Evolutionary conservation across 2,888 invertebrate species (phyloP).

Genomic region (Platypus cylindrus): DNA sequence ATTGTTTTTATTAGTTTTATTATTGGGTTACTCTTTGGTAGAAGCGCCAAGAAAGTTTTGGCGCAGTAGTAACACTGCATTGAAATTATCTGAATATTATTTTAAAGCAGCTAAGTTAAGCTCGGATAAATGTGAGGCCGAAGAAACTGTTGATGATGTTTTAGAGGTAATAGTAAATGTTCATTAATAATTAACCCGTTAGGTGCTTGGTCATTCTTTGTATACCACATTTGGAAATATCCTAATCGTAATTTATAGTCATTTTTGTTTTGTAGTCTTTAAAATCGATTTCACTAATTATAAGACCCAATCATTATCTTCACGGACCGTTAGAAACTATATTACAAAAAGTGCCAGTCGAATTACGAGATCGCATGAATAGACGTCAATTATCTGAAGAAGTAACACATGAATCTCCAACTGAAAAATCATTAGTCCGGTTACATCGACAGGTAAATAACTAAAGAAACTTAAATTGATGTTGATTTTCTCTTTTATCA

Average conservation of each 20-base stretch:
- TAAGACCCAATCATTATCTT: constrained; percentile 62
- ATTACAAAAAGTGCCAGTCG: constrained; percentile 72
- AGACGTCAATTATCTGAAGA: constrained; percentile 47
- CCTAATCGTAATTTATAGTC: too few relatives aligned
- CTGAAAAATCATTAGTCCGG: constrained; percentile 75
- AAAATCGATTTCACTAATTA: constrained; percentile 65
- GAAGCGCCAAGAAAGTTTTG: constrained; percentile 88
- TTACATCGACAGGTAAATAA: constrained; percentile 72
- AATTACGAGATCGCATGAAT: constrained; percentile 60
- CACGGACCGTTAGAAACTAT: constrained; percentile 79
- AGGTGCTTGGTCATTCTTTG: too few relatives aligned
- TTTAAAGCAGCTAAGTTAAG: constrained; percentile 91
- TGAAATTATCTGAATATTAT: constrained; percentile 74
- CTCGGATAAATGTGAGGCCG: constrained; percentile 92
- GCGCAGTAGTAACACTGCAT: constrained; percentile 78
- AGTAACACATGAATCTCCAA: constrained; percentile 52
- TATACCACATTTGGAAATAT: too few relatives aligned
- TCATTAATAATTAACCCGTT: too few relatives aligned
- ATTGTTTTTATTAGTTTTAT: constrained; percentile 79
- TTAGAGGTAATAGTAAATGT: constrained; percentile 52
- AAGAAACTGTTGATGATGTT: constrained; percentile 91
- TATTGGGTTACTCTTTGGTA: constrained; percentile 90
- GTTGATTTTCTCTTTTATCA: constrained; percentile 3
- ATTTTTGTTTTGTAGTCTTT: constrained; percentile 50
- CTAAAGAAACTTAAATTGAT: constrained; percentile 1